Percentiles rank a stretch among this genome's conserved stretches.
Evolutionary conservation across 2,888 invertebrate genomes (phyloP).

Genomic region (Chloroclystis v-ata): DNA sequence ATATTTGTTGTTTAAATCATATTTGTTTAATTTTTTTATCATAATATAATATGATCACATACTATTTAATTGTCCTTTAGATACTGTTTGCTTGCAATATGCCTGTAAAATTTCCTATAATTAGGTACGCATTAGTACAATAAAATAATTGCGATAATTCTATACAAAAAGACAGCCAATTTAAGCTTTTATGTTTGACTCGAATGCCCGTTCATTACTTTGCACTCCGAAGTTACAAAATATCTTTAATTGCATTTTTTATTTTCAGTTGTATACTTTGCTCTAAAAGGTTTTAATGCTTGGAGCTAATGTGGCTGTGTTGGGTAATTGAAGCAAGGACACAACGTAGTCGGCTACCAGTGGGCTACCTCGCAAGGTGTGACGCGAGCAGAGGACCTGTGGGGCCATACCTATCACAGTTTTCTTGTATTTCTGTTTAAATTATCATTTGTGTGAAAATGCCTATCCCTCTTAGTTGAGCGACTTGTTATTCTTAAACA

Average conservation of each 20-base stretch:
- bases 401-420: too few species aligned
- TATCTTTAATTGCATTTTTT: slow-evolving; percentile 56
- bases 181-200: neutral
- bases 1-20: too few species aligned
- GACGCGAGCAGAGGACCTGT: slow-evolving; percentile 10
- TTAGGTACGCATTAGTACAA: too few species aligned
- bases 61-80: too few species aligned
- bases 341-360: slow-evolving; percentile 29
- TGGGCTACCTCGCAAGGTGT: slow-evolving; percentile 25
- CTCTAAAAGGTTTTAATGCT: slow-evolving; percentile 61
- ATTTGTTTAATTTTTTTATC: too few species aligned
- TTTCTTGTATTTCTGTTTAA: too few species aligned
- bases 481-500: too few species aligned
- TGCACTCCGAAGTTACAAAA: slow-evolving; percentile 38
- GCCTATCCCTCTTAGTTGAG: too few species aligned
- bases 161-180: neutral
- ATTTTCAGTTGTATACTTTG: slow-evolving; percentile 50
- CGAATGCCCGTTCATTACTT: slow-evolving; percentile 21
- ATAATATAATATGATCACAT: too few species aligned
- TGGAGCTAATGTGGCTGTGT: slow-evolving; percentile 33
- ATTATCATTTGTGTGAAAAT: too few species aligned
- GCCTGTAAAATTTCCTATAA: neutral
- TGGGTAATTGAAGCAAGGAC: slow-evolving; percentile 73
- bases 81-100: too few species aligned
- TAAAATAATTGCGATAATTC: neutral